Conservation (phyloP, 2,797 vertebrate species). For the Crax fasciolata region DNA sequence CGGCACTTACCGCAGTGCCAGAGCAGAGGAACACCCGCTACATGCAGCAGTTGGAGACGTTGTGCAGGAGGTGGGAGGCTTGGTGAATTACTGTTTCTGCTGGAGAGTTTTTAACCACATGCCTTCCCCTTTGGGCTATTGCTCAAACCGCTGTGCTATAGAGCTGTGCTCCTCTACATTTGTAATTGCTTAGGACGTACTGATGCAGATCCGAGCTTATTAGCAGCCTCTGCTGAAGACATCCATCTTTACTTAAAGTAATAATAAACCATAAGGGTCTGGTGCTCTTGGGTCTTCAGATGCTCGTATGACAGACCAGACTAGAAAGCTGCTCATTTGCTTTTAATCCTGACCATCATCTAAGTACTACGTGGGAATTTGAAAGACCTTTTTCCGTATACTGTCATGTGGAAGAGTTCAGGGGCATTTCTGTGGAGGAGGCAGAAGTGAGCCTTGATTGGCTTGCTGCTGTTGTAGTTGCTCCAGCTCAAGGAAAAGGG, state of each 20-base stretch:
- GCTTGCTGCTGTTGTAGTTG: constrained; percentile 10
- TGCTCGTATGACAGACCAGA: not conserved
- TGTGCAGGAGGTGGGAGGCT: not conserved
- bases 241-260: not conserved
- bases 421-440: not conserved
- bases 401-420: not conserved
- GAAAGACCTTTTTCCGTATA: not conserved
- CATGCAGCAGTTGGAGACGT: not conserved
- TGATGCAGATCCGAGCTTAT: not conserved
- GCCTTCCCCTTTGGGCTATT: not conserved
- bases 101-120: constrained; percentile 2
- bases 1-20: not conserved
- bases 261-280: not conserved
- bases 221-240: not conserved
- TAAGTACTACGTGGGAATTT: not conserved
- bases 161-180: not conserved
- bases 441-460: not conserved
- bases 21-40: not conserved
- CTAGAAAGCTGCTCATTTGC: not conserved
- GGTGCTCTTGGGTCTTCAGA: not conserved
- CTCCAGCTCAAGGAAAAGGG: not conserved
- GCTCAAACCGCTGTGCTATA: not conserved
- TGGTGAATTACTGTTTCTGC: constrained; percentile 13
- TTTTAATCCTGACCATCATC: constrained; percentile 3
- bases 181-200: not conserved